These are phyloP conservation scores for Enhydra lutris DNA, from an alignment of 2,113 vertebrate genomes.

Conservation along the genomic window DNA sequence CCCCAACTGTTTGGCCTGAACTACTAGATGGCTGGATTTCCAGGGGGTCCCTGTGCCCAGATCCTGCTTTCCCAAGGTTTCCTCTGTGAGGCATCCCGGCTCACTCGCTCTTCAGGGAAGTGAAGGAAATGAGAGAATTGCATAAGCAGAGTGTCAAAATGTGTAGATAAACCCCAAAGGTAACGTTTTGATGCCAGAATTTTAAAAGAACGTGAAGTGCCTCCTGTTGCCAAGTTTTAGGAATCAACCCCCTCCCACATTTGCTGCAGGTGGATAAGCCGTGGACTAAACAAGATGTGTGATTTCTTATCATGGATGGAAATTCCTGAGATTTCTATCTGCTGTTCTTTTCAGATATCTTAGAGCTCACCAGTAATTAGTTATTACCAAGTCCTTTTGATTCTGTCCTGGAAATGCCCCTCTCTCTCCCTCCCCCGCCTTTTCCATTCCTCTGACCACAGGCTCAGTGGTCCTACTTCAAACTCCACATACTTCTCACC, in stretches of 20 bases:
- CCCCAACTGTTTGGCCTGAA: background rate
- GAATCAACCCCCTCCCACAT: background rate
- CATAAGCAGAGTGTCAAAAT: background rate
- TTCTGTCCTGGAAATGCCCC: background rate
- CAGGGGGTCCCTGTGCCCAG: no score
- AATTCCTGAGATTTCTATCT: background rate
- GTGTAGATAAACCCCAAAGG: background rate
- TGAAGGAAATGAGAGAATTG: background rate
- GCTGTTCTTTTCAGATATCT: background rate
- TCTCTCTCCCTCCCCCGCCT: rapidly evolving
- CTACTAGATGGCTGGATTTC: background rate
- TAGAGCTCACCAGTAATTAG: background rate
- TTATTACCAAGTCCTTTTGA: background rate
- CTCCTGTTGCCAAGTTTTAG: background rate
- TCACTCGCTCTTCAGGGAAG: background rate
- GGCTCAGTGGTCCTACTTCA: no score
- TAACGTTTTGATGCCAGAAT: background rate
- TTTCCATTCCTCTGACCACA: background rate
- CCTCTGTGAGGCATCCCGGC: background rate
- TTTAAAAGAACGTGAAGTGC: background rate
- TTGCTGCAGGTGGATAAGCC: background rate
- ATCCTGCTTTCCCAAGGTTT: background rate
- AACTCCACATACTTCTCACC: background rate
- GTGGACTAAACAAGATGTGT: background rate
- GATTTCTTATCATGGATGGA: background rate